Evolutionary conservation across 2,113 vertebrate genomes (phyloP), one percentile per base, ranked within the genome.

Genomic region (Nothobranchius kuhntae): DNA sequence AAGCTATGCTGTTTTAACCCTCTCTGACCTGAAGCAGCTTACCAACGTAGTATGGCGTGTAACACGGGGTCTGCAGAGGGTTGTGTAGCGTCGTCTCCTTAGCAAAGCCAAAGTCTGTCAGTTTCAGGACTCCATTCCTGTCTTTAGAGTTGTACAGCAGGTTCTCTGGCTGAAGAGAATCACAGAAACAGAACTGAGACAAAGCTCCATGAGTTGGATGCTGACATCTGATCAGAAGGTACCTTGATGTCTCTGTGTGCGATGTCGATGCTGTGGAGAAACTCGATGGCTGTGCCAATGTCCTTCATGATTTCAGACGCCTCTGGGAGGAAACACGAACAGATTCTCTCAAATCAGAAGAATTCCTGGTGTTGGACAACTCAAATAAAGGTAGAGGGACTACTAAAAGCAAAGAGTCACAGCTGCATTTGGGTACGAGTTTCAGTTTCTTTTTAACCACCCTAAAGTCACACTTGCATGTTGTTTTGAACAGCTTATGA

Each of bases 241-340:
- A 99, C 98, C 96, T 99, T 99, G 80, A 99, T 95, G 1, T 99
- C 98, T 81, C 98, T 93, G 89, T 99, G 98, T 1, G 98, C 98
- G 0, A 99, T 98, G 86, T 96, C 93, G 74, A 95, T 94, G 53
- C 91, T 92, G 79, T 99, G 98, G 62, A 99, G 94, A 58, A 93
- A 96, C 51, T 96, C 92, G 56, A 98, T 98, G 84, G 97, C 97
- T 5, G 93, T 96, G 52, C 97, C 96, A 1, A 99, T 99, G 85
- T 98, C 95, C 55, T 91, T 89, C 98, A 99, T 97, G 71, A 99
- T 98, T 86, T 94, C 96, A 35, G 96, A 95, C 4, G 93, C 96
- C 92, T 99, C 98, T 99, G 89, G 73, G 77, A 24, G 52, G 53
- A 84, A 68, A 85, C 26, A 67, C 13, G 40, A 35, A 68, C 15